Evolutionary conservation across 2,113 vertebrate genomes (phyloP).

Genomic region (Motacilla alba): DNA sequence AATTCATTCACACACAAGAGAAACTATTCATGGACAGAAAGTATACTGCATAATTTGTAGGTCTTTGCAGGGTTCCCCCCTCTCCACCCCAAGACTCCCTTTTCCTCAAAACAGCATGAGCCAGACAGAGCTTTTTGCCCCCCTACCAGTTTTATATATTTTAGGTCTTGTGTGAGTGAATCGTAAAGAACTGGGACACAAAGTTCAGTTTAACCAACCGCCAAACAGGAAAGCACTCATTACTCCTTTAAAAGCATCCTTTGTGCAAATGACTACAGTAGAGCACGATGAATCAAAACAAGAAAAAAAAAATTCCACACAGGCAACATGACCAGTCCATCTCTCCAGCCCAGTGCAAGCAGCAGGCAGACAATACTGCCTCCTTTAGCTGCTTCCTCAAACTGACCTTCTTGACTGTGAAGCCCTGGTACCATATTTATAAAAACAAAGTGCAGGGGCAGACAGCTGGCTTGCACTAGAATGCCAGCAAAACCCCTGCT

Average conservation of each 20-base stretch:
- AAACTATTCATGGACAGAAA: slow-evolving; percentile 28
- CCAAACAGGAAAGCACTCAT: slow-evolving; percentile 55
- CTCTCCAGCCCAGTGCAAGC: background rate
- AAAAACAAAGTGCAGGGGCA: background rate
- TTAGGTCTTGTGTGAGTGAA: slow-evolving; percentile 44
- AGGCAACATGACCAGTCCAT: background rate
- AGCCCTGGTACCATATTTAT: background rate
- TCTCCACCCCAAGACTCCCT: background rate
- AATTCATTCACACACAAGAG: slow-evolving; percentile 29
- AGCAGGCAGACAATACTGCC: background rate
- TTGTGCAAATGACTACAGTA: slow-evolving; percentile 22
- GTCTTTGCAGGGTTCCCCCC: background rate
- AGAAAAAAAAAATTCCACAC: background rate
- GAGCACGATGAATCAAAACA: background rate
- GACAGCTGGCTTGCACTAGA: background rate
- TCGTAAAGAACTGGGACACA: slow-evolving; percentile 32
- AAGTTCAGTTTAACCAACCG: slow-evolving; percentile 33
- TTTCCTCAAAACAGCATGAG: slow-evolving; percentile 53
- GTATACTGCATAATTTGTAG: slow-evolving; percentile 42
- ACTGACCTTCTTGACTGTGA: background rate
- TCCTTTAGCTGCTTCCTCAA: background rate
- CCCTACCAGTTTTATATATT: slow-evolving; percentile 33
- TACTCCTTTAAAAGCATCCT: slow-evolving; percentile 28
- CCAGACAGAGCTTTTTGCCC: slow-evolving; percentile 38
- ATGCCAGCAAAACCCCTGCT: background rate